Evolutionary conservation across 2,113 vertebrate species (phyloP), one percentile per base, ranked within the genome.

Genomic region (Indicator maculatus): DNA sequence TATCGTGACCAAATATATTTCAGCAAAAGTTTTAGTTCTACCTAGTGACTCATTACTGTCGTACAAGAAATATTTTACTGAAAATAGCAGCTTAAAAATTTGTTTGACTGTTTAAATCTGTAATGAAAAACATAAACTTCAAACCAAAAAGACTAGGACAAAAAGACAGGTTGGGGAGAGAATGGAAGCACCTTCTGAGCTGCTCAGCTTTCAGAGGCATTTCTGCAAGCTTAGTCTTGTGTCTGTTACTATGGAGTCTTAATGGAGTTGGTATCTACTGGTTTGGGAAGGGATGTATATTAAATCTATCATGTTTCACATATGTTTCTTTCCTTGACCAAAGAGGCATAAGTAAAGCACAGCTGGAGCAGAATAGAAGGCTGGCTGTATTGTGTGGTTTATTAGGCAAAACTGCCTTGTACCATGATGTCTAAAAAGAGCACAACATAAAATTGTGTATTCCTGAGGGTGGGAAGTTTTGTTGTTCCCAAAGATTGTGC

Each of bases 201-300:
- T 96, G 59, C 72, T 96, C 93, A 81, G 88, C 91, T 94, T 93
- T 96, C 63, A 92, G 83, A 91, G 93, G 56, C 36, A 7, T 70
- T 92, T 65, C 65, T 87, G 31, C 44, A 56, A 58, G 28, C 65
- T 21, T 41, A 36, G 24, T 69, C 69, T 60, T 45, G 2, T 0
- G 0, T 50, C 41, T 1, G 0, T 80, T 84, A 8, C 55, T 67
- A 8, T 31, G 15, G 27, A 41, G 18, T 4, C 26, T 56, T 89
- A 36, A 47, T 71, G 13, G 59, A 12, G 59, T 85, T 86, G 79
- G 64, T 12, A 69, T 24, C 16, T 66, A 1, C 31, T 73, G 21
- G 9, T 86, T 74, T 74, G 53, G 66, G 64, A 87, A 36, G 71
- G 52, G 16, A 23, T 38, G 28, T 36, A 20, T 41, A 28, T 64